Conservation (phyloP, 1,140 invertebrate genomes). For the Xylocopa sonorina region DNA sequence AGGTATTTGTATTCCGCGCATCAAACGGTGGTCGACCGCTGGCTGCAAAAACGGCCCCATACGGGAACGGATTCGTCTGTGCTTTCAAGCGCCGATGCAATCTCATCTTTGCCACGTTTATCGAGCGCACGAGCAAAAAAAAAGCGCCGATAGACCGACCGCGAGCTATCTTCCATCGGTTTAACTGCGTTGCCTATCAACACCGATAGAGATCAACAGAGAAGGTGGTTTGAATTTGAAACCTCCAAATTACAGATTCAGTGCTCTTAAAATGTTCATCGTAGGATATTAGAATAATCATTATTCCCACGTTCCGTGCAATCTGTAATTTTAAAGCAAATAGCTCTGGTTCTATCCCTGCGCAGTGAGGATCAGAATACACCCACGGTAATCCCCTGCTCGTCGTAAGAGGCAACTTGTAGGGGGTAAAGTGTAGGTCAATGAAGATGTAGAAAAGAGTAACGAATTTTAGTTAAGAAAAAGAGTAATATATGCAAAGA, state of each 20-base stretch:
- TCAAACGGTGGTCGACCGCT: neutral
- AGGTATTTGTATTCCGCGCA: neutral
- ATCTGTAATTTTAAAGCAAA: too few species aligned
- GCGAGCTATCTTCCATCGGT: neutral
- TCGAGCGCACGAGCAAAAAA: neutral
- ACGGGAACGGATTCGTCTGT: neutral
- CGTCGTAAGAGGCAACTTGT: too few species aligned
- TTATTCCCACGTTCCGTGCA: too few species aligned
- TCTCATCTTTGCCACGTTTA: conserved; percentile 16
- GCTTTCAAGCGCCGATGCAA: conserved; percentile 12
- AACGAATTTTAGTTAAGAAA: too few species aligned
- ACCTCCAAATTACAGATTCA: neutral
- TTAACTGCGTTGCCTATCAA: neutral
- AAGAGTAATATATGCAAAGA: too few species aligned
- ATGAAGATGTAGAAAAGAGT: too few species aligned
- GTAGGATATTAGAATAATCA: neutral
- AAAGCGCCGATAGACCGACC: neutral
- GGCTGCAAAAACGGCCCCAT: conserved; percentile 4
- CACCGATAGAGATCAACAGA: neutral
- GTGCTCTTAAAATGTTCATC: neutral
- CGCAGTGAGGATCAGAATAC: too few species aligned
- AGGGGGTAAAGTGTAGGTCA: too few species aligned
- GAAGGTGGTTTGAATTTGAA: neutral
- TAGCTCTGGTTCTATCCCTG: too few species aligned
- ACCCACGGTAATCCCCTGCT: too few species aligned